Evolutionary conservation across 2,888 invertebrate species (phyloP), one percentile per base, ranked within the genome.

Genomic region (Mythimna albipuncta): DNA sequence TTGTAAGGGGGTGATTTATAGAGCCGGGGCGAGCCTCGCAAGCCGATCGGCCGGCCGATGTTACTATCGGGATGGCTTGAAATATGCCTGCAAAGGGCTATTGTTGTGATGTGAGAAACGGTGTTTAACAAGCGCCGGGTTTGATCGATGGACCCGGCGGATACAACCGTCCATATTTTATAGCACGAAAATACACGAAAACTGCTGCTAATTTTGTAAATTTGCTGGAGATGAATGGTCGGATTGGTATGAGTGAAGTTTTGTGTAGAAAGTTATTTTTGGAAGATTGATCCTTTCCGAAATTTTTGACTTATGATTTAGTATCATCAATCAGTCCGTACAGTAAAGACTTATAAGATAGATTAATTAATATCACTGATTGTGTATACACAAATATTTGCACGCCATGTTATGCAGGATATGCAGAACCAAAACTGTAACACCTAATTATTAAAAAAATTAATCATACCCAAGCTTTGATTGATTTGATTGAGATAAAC

Each of bases 91-190:
- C 93, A 91, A 91, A 92, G 91, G 91, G 93, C 95, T 92, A 95
- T 95, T 95, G 95, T 95, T 94, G 95, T 93, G 94, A 95, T 95
- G 95, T 95, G 95, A 94, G 95, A 95, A 95, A 95, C 95, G 92
- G 95, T 95, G 94, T 95, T 93, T 95, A 95, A 95, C 95, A 95
- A 95, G 94, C 94, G 91, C 92, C 92, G 90, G 84, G 86, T 86
- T 91, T 92, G 91, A 91, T 94, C 94, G 95, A 95, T 95, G 94
- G 93, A 89, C 91, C 89, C 89, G 89, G 88, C 83, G 85, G 88
- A 88, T 91, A 91, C 93, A 91, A 88, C 88, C 89, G 84, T 88
- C 90, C 83, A 87, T 93, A 92, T 92, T 93, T 93, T 93, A 91
- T 90, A 88, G 90, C 91, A 81, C 85, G 88, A 92, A 91, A 94